These are phyloP conservation scores for Nixonia krombeini DNA, from an alignment of 1,140 invertebrate species.

Conservation along the genomic window DNA sequence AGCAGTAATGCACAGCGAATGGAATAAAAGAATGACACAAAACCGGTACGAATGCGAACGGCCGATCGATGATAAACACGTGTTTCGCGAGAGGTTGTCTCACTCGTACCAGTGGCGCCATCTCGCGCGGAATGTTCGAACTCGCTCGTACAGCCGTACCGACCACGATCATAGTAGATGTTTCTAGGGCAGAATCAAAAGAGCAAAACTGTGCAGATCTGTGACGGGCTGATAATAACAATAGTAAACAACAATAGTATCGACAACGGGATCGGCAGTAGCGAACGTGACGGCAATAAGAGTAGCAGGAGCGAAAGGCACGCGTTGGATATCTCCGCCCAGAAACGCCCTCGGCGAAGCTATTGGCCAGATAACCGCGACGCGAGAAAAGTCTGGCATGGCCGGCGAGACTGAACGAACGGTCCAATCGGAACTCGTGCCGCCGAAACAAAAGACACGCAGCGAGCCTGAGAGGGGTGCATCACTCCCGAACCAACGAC, in stretches of 20 bases:
- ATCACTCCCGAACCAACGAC: conserved; percentile 64
- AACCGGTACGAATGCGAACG: too few relatives aligned
- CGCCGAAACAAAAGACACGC: conserved; percentile 66
- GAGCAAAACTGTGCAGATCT: neutral
- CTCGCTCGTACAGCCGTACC: neutral
- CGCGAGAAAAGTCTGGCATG: conserved; percentile 67
- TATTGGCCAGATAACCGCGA: conserved; percentile 69
- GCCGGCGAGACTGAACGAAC: conserved; percentile 61
- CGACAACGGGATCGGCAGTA: conserved; percentile 24
- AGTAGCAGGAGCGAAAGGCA: conserved; percentile 23
- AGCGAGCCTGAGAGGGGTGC: conserved; percentile 57
- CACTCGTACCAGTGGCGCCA: conserved; percentile 1
- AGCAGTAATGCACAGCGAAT: too few relatives aligned
- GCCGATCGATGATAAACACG: too few relatives aligned
- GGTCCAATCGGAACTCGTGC: conserved; percentile 66
- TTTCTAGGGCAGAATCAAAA: neutral
- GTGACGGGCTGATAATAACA: neutral
- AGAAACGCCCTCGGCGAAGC: conserved; percentile 67
- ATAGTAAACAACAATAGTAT: conserved; percentile 48
- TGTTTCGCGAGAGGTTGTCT: too few relatives aligned
- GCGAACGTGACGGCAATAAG: too few relatives aligned
- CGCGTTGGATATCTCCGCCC: conserved; percentile 62
- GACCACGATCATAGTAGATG: neutral
- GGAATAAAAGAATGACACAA: too few relatives aligned
- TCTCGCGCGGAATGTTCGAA: neutral